Evolutionary conservation across 2,888 invertebrate species (phyloP), one percentile per base, ranked within the genome.

Genomic region (Asteroscopus sphinx): DNA sequence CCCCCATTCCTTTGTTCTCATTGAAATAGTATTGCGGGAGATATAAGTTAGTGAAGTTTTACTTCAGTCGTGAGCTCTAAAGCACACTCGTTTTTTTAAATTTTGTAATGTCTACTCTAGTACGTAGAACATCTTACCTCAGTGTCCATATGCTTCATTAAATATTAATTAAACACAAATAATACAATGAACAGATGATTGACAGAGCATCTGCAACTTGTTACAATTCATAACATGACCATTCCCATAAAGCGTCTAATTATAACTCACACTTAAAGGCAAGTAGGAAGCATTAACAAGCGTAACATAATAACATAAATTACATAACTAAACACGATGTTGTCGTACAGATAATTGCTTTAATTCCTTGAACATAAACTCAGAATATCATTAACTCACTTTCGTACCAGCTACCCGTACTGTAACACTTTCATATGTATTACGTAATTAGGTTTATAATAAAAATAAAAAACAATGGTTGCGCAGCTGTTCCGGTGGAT

Each of bases 321-420:
- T 73, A 80, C 65, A 68, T 65, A 76, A 76, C 62, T 40, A 55
- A 44, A 67, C 62, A 63, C 26, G 58, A 56, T 62, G 48, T 45
- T 51, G 44, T 45, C 48, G 44, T 46, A 51, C 59, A 56, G 57
- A 57, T 68, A 70, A 80, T 63, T 61, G 73, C 70, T 64, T 61
- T 74, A 74, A 80, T 71, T 61, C 54, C 58, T 47, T 45, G 55
- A 62, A 66, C 64, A 72, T 68, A 66, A 71, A 68, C 66, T 66
- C 62, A 72, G 81, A 81, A 85, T 84, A 75, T 68, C 79, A 90
- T 88, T 88, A 90, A 88, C 87, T 92, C 90, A 85, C 92, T 93
- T 90, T 93, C 92, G 83, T 82, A 83, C 76, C 82, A 73, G 80
- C 73, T 72, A 68, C 56, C 81, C 86, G 82, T 83, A 85, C 73